Conservation (phyloP, 2,888 invertebrate genomes). For the Galerucella calmariensis region DNA sequence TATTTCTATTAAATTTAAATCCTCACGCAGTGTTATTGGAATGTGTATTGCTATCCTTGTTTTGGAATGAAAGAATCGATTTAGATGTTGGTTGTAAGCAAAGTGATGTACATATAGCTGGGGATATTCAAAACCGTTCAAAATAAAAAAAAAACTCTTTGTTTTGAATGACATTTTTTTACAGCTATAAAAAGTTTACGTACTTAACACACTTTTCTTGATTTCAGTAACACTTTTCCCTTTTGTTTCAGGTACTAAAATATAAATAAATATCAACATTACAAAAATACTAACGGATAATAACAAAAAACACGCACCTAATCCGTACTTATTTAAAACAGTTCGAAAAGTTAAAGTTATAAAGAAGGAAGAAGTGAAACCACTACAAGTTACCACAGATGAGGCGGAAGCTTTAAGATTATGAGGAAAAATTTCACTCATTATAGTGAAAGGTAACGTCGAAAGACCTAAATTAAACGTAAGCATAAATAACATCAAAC, state of each 20-base stretch:
- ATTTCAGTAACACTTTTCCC: conserved; percentile 49
- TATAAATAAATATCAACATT: conserved; percentile 46
- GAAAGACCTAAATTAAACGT: conserved; percentile 79
- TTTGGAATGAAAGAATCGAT: too few species aligned
- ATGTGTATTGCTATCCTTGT: too few species aligned
- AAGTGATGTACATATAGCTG: too few species aligned
- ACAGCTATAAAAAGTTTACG: background rate
- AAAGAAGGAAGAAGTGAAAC: conserved; percentile 46
- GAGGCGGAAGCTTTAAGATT: conserved; percentile 72
- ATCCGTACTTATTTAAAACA: conserved; percentile 44
- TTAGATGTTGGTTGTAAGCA: too few species aligned
- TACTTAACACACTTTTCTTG: conserved; percentile 39
- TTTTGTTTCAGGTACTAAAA: conserved; percentile 53
- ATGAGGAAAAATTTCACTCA: conserved; percentile 83
- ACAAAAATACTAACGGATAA: conserved; percentile 46
- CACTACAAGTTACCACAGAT: conserved; percentile 63
- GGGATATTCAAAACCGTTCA: too few species aligned
- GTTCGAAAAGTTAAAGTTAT: conserved; percentile 51
- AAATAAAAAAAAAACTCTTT: too few species aligned
- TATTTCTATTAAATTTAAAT: too few species aligned
- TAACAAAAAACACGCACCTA: conserved; percentile 51
- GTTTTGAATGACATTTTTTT: background rate
- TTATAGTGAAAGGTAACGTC: conserved; percentile 82
- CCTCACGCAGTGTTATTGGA: too few species aligned
- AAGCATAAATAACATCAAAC: conserved; percentile 76